Conservation (phyloP, 2,888 invertebrate genomes). For the Drosophila prostipennis region DNA sequence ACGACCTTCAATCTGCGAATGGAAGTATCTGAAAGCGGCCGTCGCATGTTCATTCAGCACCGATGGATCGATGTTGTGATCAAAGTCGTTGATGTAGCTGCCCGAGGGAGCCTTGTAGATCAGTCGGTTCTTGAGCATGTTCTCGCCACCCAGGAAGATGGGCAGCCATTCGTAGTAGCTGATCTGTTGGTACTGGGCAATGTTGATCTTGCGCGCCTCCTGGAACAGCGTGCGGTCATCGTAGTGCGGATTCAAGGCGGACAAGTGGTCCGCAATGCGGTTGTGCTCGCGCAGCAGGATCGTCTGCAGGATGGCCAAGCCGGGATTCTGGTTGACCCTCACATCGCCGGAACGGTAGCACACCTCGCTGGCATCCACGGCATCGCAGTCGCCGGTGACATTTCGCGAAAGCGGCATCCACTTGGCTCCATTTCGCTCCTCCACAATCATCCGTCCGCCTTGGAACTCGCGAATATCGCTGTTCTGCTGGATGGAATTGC, state of each 20-base stretch:
- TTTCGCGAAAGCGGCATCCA: conserved; percentile 90
- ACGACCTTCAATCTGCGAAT: conserved; percentile 86
- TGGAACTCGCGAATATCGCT: conserved; percentile 88
- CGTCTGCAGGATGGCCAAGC: conserved; percentile 84
- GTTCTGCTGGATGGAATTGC: conserved; percentile 88
- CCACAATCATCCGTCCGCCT: conserved; percentile 88
- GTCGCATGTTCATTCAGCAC: conserved; percentile 87
- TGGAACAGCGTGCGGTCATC: conserved; percentile 85
- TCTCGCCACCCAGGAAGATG: conserved; percentile 84
- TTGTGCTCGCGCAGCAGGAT: conserved; percentile 85
- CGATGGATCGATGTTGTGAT: conserved; percentile 85
- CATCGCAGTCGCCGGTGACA: conserved; percentile 89
- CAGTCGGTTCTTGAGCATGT: conserved; percentile 84
- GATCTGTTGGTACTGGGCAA: conserved; percentile 85
- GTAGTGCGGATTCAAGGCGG: conserved; percentile 85
- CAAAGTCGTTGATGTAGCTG: conserved; percentile 85
- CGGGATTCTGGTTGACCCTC: conserved; percentile 85
- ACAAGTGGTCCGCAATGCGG: conserved; percentile 84
- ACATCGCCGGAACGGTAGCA: conserved; percentile 90
- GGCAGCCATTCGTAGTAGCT: conserved; percentile 86
- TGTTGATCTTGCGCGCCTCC: conserved; percentile 85
- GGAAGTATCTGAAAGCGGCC: conserved; percentile 88
- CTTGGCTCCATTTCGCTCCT: conserved; percentile 87
- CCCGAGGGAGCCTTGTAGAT: conserved; percentile 80
- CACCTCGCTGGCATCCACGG: conserved; percentile 87